Conservation (phyloP, 2,797 vertebrate species). For the Meriones psammophilus region DNA sequence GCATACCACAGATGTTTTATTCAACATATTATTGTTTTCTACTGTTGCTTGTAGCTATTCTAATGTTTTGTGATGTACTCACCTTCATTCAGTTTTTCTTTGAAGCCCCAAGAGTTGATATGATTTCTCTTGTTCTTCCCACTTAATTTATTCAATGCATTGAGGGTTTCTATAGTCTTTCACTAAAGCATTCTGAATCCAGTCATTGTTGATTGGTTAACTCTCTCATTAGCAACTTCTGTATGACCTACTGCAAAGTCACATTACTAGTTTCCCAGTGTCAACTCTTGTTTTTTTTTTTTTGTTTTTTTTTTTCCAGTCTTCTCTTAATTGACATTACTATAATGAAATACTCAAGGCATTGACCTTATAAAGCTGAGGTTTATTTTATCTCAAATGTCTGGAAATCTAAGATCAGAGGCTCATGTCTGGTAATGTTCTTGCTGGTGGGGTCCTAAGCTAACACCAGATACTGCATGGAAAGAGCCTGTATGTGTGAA, state of each 20-base stretch:
- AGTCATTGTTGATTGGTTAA: not conserved
- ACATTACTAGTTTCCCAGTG: not conserved
- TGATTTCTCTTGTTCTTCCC: not conserved
- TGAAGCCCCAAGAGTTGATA: not conserved
- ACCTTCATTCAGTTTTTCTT: not conserved
- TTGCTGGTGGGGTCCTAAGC: not conserved
- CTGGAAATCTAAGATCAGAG: not conserved
- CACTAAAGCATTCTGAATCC: not conserved
- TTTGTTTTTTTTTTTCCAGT: not conserved
- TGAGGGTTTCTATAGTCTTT: not conserved
- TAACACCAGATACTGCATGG: not conserved
- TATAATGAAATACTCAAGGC: not conserved
- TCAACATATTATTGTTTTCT: not conserved
- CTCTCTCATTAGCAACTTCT: not conserved
- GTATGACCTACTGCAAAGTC: not conserved
- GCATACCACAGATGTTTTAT: not conserved
- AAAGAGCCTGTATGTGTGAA: not conserved
- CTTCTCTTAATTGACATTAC: not conserved
- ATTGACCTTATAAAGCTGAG: not conserved
- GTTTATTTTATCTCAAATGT: not conserved
- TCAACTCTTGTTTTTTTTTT: not conserved
- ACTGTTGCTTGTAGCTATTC: not conserved
- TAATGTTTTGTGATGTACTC: not conserved
- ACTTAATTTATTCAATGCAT: not conserved
- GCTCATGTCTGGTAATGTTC: not conserved